phyloP scores from a whole-genome alignment of 2,113 vertebrate species.

The Recurvirostra avosetta region DNA sequence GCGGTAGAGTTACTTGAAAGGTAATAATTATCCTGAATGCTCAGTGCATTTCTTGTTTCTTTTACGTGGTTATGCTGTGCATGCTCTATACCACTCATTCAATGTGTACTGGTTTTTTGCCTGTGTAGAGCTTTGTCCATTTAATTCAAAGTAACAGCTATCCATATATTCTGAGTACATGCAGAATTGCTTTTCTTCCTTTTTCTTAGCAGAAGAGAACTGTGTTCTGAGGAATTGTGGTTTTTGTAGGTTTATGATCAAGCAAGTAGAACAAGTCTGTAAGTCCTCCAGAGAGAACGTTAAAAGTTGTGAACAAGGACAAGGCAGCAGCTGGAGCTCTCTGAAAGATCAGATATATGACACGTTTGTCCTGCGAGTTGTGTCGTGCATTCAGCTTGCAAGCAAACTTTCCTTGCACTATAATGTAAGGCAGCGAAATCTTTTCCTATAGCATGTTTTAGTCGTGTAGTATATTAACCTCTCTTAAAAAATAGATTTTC shows the following conservation, averaged over 20 bases:
- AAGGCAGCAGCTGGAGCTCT: constrained; percentile 50
- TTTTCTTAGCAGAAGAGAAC: background rate
- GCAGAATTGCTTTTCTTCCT: background rate
- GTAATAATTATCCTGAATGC: background rate
- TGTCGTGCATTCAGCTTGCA: constrained; percentile 89
- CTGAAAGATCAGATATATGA: constrained; percentile 69
- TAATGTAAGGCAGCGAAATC: constrained; percentile 71
- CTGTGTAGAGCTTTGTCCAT: background rate
- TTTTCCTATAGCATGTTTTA: background rate
- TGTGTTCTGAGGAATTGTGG: background rate
- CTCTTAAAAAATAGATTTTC: background rate
- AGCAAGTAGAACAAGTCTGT: constrained; percentile 73
- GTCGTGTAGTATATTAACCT: background rate
- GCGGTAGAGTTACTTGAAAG: constrained; percentile 82
- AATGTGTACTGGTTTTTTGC: accelerated
- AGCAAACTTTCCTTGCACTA: constrained; percentile 88
- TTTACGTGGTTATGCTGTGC: accelerated
- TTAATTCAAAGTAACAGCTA: background rate
- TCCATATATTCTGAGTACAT: accelerated
- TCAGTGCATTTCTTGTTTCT: accelerated
- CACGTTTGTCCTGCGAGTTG: constrained; percentile 78
- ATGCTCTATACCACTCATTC: accelerated
- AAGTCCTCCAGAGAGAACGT: background rate
- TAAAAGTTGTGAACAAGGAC: background rate
- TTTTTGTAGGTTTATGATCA: constrained; percentile 85